phyloP scores from a whole-genome alignment of 2,888 invertebrate species.

The Plagodis pulveraria region DNA sequence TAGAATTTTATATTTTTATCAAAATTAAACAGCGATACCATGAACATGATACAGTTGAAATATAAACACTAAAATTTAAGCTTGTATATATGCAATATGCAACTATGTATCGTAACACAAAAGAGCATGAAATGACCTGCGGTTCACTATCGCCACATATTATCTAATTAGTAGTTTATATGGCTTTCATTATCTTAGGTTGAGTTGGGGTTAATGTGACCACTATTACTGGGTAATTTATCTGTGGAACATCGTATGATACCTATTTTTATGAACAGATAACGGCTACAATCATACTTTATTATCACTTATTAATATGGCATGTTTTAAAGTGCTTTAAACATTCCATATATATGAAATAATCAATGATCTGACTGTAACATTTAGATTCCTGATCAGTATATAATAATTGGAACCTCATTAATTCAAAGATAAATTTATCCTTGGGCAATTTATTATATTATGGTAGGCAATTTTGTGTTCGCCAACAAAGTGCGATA shows the following conservation, averaged over 20 bases:
- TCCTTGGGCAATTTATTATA: too few relatives aligned
- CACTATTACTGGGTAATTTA: constrained; percentile 2
- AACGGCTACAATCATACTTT: not conserved
- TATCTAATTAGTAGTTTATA: not conserved
- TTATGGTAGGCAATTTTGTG: too few relatives aligned
- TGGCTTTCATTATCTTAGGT: constrained; percentile 6
- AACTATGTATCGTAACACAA: not conserved
- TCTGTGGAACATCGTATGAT: constrained; percentile 5
- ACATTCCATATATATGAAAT: too few relatives aligned
- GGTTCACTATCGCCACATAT: not conserved
- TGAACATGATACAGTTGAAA: not conserved
- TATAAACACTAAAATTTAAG: too few relatives aligned
- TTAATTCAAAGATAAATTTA: too few relatives aligned
- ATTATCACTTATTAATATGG: not conserved
- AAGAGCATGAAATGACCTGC: constrained; percentile 6
- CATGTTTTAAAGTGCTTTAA: not conserved
- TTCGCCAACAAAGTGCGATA: too few relatives aligned
- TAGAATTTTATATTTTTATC: too few relatives aligned
- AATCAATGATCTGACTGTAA: too few relatives aligned
- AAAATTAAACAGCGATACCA: too few relatives aligned
- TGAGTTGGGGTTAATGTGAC: constrained; percentile 1
- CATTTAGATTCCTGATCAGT: too few relatives aligned
- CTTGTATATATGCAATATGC: not conserved
- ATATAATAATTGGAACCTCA: too few relatives aligned
- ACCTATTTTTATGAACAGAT: constrained; percentile 4